Base-by-base conservation (phyloP, 2,113 vertebrate species). In the Alectura lathami region DNA sequence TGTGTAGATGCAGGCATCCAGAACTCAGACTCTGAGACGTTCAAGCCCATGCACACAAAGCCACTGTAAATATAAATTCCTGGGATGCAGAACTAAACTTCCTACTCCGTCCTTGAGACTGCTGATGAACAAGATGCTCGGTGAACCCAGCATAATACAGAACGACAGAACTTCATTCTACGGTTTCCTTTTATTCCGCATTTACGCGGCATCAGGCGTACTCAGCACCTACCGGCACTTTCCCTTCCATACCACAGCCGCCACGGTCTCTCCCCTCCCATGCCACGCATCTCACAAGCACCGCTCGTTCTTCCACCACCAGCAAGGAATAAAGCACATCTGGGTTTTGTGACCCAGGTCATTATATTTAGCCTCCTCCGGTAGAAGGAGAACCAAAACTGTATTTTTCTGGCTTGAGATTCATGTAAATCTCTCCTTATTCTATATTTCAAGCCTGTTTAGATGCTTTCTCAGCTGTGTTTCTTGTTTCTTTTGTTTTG, bases 31-130 rank as follows among this genome's bases (percentile, higher is more conserved):
- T 42, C 51, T 54, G 50, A 89, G 57, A 60, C 53, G 9, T 62
- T 76, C 24, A 64, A 48, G 43, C 18, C 26, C 36, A 62, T 73
- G 73, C 48, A 64, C 9, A 40, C 2, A 86, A 53, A 89, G 47
- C 47, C 42, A 34, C 67, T 67, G 8, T 62, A 76, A 87, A 85
- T 70, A 75, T 34, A 76, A 87, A 93, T 83, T 89, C 87, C 85
- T 81, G 64, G 85, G 88, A 75, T 67, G 76, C 72, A 91, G 48
- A 91, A 88, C 22, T 72, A 51, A 86, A 47, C 48, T 43, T 81
- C 79, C 79, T 94, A 88, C 95, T 83, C 79, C 15, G 14, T 75
- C 68, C 85, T 93, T 95, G 67, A 89, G 69, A 30, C 30, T 83
- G 76, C 36, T 81, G 59, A 11, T 6, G 51, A 94, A 88, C 26